Percentiles rank a stretch among this genome's conserved stretches.
phyloP scores from a whole-genome alignment of 2,888 invertebrate genomes.

The Anaspis maculata region DNA sequence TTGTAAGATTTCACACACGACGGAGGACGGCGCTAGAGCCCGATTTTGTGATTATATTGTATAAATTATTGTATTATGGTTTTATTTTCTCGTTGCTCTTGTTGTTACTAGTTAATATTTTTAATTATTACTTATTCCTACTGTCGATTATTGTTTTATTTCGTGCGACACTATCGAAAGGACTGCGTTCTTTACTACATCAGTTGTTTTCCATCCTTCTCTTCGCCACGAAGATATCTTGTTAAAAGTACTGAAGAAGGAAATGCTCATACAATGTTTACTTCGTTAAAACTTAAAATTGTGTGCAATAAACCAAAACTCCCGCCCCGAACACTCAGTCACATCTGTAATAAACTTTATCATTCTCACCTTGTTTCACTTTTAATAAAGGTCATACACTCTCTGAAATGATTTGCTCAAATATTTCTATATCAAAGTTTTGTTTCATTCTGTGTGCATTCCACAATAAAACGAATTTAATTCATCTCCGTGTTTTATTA shows the following conservation, averaged over 20 bases:
- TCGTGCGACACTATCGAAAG: constrained; percentile 9
- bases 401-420: constrained; percentile 38
- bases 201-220: constrained; percentile 10
- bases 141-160: constrained; percentile 16
- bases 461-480: constrained; percentile 36
- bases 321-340: constrained; percentile 26
- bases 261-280: constrained; percentile 28
- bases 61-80: constrained; percentile 32
- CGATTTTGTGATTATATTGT: constrained; percentile 30
- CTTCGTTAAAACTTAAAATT: constrained; percentile 37
- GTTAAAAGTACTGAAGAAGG: constrained; percentile 11
- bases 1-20: too few relatives aligned
- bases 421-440: constrained; percentile 32
- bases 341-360: constrained; percentile 30
- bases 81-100: constrained; percentile 32
- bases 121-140: constrained; percentile 22
- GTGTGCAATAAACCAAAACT: constrained; percentile 35
- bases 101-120: constrained; percentile 33
- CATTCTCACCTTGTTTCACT: constrained; percentile 32
- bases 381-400: constrained; percentile 31
- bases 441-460: constrained; percentile 37
- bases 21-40: too few relatives aligned
- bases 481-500: constrained; percentile 28
- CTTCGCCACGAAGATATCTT: constrained; percentile 7
- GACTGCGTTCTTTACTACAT: constrained; percentile 7